phyloP scores from a whole-genome alignment of 2,888 invertebrate species.

The Plebejus melissa region DNA sequence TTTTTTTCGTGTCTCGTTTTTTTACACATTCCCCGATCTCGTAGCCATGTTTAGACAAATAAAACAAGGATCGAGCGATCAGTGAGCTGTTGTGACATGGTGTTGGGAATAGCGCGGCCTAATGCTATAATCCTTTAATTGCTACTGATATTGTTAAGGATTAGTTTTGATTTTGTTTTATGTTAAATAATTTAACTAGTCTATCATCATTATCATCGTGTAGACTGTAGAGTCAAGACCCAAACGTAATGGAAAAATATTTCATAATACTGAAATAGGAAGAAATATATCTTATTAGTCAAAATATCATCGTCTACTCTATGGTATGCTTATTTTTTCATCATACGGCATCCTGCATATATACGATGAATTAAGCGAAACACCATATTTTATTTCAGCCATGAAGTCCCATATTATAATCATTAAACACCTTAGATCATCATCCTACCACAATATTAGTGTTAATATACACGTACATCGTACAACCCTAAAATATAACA shows the following conservation, averaged over 20 bases:
- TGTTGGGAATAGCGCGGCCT: constrained; percentile 6
- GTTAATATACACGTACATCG: no score
- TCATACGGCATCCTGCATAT: no score
- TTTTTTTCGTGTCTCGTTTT: constrained; percentile 38
- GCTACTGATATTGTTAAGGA: background rate
- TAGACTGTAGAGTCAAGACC: background rate
- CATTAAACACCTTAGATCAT: no score
- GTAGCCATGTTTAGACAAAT: constrained; percentile 41
- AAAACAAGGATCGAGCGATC: constrained; percentile 33
- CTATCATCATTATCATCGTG: background rate
- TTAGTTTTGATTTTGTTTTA: background rate
- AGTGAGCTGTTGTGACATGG: constrained; percentile 20
- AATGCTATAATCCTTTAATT: constrained; percentile 6
- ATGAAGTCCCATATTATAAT: no score
- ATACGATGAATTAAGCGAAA: no score
- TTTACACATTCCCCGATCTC: constrained; percentile 40
- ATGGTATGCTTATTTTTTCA: no score
- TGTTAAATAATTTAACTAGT: background rate
- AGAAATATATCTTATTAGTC: no score
- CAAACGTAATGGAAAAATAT: background rate
- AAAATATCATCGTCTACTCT: no score
- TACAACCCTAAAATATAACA: background rate
- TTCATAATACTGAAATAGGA: no score
- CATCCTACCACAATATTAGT: no score
- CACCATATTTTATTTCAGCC: no score